A percentile compares a stretch with the other conserved stretches of the same genome.
Evolutionary conservation across 64 coral and sea anemone species (phyloP).

Genomic region (Dendrophyllia cribrosa): DNA sequence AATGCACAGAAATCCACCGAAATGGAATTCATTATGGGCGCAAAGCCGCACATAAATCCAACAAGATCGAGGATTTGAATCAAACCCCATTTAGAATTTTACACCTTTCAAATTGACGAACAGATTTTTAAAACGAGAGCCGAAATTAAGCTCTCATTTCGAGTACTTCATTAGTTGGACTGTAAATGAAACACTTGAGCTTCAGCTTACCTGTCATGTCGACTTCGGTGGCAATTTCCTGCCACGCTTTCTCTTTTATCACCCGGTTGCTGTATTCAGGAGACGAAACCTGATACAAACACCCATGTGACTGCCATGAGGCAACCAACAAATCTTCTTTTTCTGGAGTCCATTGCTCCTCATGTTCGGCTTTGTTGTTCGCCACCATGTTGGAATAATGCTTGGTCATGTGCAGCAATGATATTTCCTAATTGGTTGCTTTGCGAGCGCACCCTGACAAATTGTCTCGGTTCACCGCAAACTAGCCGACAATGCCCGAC

Average conservation of each 20-base stretch:
- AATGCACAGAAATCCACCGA: too few relatives aligned
- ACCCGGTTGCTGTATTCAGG: conserved; percentile 20
- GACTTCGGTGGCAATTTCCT: conserved; percentile 14
- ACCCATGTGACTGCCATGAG: neutral
- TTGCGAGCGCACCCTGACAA: neutral
- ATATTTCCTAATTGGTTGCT: neutral
- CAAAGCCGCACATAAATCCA: too few relatives aligned
- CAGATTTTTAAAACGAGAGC: too few relatives aligned
- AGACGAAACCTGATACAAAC: neutral
- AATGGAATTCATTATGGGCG: too few relatives aligned
- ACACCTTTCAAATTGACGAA: too few relatives aligned
- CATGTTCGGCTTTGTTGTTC: neutral
- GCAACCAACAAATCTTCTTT: neutral
- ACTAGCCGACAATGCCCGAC: conserved; percentile 5
- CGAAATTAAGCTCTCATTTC: too few relatives aligned
- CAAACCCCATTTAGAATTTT: too few relatives aligned
- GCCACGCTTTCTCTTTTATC: conserved; percentile 3
- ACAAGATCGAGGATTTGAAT: too few relatives aligned
- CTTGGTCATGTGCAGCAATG: neutral
- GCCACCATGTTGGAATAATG: neutral
- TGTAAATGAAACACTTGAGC: too few relatives aligned
- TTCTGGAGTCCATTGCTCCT: too few relatives aligned
- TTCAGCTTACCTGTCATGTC: conserved; percentile 37
- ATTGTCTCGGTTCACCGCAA: neutral
- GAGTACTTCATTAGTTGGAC: too few relatives aligned